A percentile compares a stretch with the other conserved stretches of the same genome.
Conservation (phyloP, 2,888 invertebrate species). For the Elysia crispata region DNA sequence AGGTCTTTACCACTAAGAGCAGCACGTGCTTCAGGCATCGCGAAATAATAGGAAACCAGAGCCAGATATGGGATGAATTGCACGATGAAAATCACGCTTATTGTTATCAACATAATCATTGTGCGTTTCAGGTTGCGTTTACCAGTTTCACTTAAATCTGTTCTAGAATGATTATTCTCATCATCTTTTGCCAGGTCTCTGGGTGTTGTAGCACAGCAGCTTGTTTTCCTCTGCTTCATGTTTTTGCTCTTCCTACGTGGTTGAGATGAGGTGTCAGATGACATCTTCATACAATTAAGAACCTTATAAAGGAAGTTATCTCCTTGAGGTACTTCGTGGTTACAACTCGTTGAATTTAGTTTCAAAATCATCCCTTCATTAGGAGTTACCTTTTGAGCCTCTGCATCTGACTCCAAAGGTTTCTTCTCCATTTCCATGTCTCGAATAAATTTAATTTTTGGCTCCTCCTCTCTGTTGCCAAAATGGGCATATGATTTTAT, state of each 20-base stretch:
- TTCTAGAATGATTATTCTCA: too few species aligned
- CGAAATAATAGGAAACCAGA: not conserved
- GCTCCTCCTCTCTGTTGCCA: not conserved
- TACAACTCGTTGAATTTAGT: not conserved
- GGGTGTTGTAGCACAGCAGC: too few species aligned
- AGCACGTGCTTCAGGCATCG: not conserved
- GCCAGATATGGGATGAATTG: constrained; percentile 28
- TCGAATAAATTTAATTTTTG: constrained; percentile 33
- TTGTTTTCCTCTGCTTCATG: too few species aligned
- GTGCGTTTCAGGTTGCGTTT: constrained; percentile 30
- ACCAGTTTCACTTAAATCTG: too few species aligned
- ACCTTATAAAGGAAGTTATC: constrained; percentile 34
- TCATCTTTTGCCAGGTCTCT: too few species aligned
- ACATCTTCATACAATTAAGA: constrained; percentile 19
- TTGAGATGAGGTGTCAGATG: constrained; percentile 24
- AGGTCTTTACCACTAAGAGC: not conserved
- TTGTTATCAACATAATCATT: constrained; percentile 33
- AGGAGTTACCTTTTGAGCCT: not conserved
- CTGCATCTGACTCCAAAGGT: constrained; percentile 3
- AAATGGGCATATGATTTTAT: too few species aligned
- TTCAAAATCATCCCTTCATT: not conserved
- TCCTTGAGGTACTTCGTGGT: constrained; percentile 30
- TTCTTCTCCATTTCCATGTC: constrained; percentile 32
- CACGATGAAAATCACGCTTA: constrained; percentile 37
- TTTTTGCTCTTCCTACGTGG: too few species aligned